These are phyloP conservation scores for Drosophila tristis DNA, from an alignment of 1,140 invertebrate genomes.

Conservation along the genomic window DNA sequence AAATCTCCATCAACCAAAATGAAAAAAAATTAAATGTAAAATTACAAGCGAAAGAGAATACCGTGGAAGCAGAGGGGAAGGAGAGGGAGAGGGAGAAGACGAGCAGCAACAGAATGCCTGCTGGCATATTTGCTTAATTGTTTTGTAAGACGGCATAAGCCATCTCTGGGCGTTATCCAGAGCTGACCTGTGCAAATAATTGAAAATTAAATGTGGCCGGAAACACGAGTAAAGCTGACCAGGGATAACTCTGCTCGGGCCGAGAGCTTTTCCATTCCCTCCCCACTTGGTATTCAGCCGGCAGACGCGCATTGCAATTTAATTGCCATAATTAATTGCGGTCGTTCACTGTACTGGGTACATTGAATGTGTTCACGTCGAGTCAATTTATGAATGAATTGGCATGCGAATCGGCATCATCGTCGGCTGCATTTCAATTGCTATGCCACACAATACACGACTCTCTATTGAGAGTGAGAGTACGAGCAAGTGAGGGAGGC, in stretches of 20 bases:
- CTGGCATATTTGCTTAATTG: slow-evolving; percentile 56
- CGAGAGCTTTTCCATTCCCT: too few relatives aligned
- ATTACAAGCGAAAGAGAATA: slow-evolving; percentile 18
- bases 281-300: slow-evolving; percentile 46
- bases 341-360: slow-evolving; percentile 28
- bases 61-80: neutral
- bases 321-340: slow-evolving; percentile 64
- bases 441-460: neutral
- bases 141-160: slow-evolving; percentile 40
- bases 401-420: slow-evolving; percentile 28
- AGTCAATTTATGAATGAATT: slow-evolving; percentile 58
- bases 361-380: neutral
- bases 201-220: slow-evolving; percentile 44
- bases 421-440: slow-evolving; percentile 30
- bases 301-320: slow-evolving; percentile 59
- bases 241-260: neutral
- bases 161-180: slow-evolving; percentile 10
- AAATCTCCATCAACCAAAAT: slow-evolving; percentile 3
- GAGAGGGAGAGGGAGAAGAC: neutral
- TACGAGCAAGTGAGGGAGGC: neutral
- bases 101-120: slow-evolving; percentile 11
- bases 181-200: slow-evolving; percentile 41
- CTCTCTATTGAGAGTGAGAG: slow-evolving; percentile 4
- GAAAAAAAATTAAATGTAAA: slow-evolving; percentile 19
- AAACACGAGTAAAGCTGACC: slow-evolving; percentile 25